Evolutionary conservation across 2,888 invertebrate genomes (phyloP), one percentile per base, ranked within the genome.

Genomic region (Diarsia dahlii): DNA sequence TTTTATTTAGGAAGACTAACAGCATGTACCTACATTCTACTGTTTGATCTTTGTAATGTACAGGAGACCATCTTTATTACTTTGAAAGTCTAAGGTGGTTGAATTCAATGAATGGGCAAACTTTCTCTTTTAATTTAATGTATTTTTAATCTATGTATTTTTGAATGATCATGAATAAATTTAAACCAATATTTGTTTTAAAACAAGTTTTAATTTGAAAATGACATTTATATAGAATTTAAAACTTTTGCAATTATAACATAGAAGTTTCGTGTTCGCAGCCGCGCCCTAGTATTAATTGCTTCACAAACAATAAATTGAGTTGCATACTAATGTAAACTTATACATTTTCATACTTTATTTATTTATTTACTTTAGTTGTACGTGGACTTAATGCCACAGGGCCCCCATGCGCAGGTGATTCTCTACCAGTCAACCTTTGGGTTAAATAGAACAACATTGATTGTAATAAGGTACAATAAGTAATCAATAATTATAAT

Each of bases 271-370:
- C 6, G 48, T 71, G 58, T 73, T 70, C 23, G 10, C 74, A 80
- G 39, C 52, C 73, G 74, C 23, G 69, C 46, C 48, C 46, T 74
- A 68, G 45, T 71, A 74, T 80, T 62, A 84, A 66, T 84, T 50
- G 54, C 65, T 84, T 84, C 39, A 54, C 46, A 23, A 80, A 71
- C 58, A 67, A 65, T 80, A 54, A 78, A 78, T 84, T 84, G 63
- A 58, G 28, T 70, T 67, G 66, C 58, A 60, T 48, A 45, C 23
- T 52, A 64, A 81, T 28, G n/a, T 18, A 56, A 78, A 50, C 50
- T 67, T 34, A 45, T 56, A 20, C 28, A 34, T 60, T 66, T 67
- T n/a, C 2, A 12, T 72, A 18, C 13, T 56, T 23, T 28, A 15
- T 56, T 6, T 28, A 56, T 58, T 58, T 58, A 28, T 18, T 58